Percentiles rank a stretch among this genome's conserved stretches.
Evolutionary conservation across 2,888 invertebrate genomes (phyloP).

Genomic region (Caprella mutica): DNA sequence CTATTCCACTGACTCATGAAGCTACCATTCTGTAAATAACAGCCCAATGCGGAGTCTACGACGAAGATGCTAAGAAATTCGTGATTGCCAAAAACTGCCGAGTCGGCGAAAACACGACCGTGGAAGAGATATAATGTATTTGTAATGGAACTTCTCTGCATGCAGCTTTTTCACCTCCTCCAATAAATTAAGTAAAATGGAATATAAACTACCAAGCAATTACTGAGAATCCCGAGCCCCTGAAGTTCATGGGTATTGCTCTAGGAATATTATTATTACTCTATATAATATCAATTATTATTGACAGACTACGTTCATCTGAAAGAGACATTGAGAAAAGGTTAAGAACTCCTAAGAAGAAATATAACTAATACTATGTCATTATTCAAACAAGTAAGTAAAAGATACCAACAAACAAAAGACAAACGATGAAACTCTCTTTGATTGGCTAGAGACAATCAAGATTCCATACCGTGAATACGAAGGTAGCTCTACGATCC

Average conservation of each 20-base stretch:
- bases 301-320: neutral
- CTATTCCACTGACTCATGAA: neutral
- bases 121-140: neutral
- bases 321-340: neutral
- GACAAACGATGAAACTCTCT: neutral
- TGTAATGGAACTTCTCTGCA: conserved; percentile 10
- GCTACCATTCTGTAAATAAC: conserved; percentile 1
- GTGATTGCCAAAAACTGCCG: neutral
- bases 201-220: neutral
- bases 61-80: neutral
- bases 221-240: conserved; percentile 1
- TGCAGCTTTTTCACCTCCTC: neutral
- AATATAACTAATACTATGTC: neutral
- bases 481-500: neutral
- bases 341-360: neutral
- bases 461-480: neutral
- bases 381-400: neutral
- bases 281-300: neutral
- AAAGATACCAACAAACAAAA: neutral
- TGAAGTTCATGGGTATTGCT: neutral
- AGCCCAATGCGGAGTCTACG: conserved; percentile 5
- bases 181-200: conserved; percentile 4
- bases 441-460: neutral
- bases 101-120: neutral
- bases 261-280: neutral